phyloP scores from a whole-genome alignment of 2,888 invertebrate species.

The Lycophotia porphyrea region DNA sequence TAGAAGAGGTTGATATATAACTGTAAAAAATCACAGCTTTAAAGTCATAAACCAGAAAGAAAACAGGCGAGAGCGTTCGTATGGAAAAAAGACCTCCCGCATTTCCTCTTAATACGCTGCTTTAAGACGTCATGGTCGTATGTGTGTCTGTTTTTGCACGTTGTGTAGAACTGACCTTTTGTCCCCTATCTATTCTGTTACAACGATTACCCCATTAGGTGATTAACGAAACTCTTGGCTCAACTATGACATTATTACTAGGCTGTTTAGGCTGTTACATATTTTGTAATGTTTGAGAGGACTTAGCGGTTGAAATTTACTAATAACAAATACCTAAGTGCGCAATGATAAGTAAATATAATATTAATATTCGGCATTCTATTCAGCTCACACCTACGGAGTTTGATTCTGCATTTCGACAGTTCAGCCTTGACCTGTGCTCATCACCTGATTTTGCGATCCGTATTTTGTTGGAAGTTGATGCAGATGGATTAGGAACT shows the following conservation, averaged over 20 bases:
- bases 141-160: neutral
- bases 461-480: neutral
- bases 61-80: too few relatives aligned
- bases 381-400: slow-evolving; percentile 15
- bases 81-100: too few relatives aligned
- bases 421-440: slow-evolving; percentile 22
- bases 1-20: too few relatives aligned
- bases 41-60: too few relatives aligned
- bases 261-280: slow-evolving; percentile 46
- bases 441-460: slow-evolving; percentile 5
- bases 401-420: slow-evolving; percentile 15
- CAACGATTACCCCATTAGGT: slow-evolving; percentile 31
- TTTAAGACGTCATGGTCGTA: too few relatives aligned
- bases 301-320: slow-evolving; percentile 29
- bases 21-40: too few relatives aligned
- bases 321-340: slow-evolving; percentile 26
- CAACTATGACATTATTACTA: slow-evolving; percentile 53
- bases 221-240: slow-evolving; percentile 54
- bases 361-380: slow-evolving; percentile 47
- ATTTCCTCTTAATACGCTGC: too few relatives aligned
- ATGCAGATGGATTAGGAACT: neutral
- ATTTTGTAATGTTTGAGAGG: slow-evolving; percentile 51
- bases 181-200: neutral
- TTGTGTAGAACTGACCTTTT: neutral
- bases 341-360: slow-evolving; percentile 44